These are phyloP conservation scores for Nothocercus nigrocapillus DNA, from an alignment of 2,113 vertebrate species.

Conservation along the genomic window DNA sequence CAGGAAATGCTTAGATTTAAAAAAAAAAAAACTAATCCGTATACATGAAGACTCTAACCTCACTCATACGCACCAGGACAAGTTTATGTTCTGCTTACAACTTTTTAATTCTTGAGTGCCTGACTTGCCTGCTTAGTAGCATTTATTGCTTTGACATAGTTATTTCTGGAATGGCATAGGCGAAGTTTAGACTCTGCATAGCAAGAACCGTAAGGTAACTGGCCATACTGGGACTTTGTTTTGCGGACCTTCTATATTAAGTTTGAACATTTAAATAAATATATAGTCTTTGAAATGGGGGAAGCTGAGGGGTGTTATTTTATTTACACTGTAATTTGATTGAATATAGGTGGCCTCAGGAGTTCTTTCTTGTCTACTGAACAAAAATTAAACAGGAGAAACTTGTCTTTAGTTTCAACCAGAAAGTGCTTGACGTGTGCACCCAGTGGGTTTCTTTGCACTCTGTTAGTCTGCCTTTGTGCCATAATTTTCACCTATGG, in stretches of 20 bases:
- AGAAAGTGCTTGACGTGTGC: background rate
- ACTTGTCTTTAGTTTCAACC: background rate
- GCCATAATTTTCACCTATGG: background rate
- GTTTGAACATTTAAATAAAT: background rate
- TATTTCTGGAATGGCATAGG: background rate
- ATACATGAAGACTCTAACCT: background rate
- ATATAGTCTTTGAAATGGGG: background rate
- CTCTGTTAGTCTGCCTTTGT: background rate
- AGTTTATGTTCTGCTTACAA: background rate
- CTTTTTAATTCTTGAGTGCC: slow-evolving; percentile 38
- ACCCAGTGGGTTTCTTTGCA: background rate
- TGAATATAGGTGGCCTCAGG: background rate
- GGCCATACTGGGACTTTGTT: background rate
- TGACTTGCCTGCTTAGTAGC: background rate
- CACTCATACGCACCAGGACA: fast-evolving
- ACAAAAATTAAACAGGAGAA: background rate
- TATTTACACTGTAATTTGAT: background rate
- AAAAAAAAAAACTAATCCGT: background rate
- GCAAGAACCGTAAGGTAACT: background rate
- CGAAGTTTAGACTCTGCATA: background rate
- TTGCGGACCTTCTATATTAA: background rate
- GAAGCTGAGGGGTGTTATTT: fast-evolving
- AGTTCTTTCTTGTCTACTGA: background rate
- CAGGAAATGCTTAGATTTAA: background rate
- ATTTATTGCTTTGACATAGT: background rate